Conservation (phyloP, 1,140 invertebrate species). For the Drosophila lini region DNA sequence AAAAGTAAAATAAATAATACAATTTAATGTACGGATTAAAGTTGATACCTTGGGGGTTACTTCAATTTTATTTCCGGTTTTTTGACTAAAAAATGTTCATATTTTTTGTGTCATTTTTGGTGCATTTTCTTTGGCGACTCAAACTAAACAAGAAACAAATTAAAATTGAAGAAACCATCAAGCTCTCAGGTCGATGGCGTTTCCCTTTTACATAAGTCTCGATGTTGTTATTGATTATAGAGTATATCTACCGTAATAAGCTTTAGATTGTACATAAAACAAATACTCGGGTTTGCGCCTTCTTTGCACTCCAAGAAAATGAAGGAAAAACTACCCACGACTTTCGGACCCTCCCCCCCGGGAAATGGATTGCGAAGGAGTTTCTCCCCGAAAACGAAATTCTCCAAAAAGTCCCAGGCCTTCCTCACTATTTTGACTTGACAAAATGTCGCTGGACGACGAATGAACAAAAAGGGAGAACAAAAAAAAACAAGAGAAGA, state of each 20-base stretch:
- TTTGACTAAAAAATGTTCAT: background rate
- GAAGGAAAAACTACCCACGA: slow-evolving; percentile 4
- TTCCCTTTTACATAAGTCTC: slow-evolving; percentile 43
- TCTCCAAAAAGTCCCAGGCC: slow-evolving; percentile 4
- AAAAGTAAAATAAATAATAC: slow-evolving; percentile 2
- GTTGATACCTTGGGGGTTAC: slow-evolving; percentile 18
- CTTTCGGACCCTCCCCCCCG: background rate
- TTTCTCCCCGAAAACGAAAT: background rate
- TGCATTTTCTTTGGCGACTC: background rate
- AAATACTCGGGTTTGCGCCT: slow-evolving; percentile 28
- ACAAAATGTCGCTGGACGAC: slow-evolving; percentile 79
- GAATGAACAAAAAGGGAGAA: slow-evolving; percentile 19
- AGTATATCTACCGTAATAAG: slow-evolving; percentile 29
- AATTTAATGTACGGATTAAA: background rate
- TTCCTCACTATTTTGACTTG: slow-evolving; percentile 41
- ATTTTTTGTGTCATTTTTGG: slow-evolving; percentile 2
- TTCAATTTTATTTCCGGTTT: slow-evolving; percentile 26
- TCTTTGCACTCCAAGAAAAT: slow-evolving; percentile 35
- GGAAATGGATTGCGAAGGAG: background rate
- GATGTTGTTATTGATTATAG: slow-evolving; percentile 54
- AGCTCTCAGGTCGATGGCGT: slow-evolving; percentile 12
- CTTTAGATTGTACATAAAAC: slow-evolving; percentile 64
- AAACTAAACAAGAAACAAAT: slow-evolving; percentile 9
- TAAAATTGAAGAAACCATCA: slow-evolving; percentile 19
- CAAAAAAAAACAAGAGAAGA: slow-evolving; percentile 4